These are phyloP conservation scores for Steinernema hermaphroditum DNA, from an alignment of 2,888 invertebrate species.

Conservation along the genomic window DNA sequence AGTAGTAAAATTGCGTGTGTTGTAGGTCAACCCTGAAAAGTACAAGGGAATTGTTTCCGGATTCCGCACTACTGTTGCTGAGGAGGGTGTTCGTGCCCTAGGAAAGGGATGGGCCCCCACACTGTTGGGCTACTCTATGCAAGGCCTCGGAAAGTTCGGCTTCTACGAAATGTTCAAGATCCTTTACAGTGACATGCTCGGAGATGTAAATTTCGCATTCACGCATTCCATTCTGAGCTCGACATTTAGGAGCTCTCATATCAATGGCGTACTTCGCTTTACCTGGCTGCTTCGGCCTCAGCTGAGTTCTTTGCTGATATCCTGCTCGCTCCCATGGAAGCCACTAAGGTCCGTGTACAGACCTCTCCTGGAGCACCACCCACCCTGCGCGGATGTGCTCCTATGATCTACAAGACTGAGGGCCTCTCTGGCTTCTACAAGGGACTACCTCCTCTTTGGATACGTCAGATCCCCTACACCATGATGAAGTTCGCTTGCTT, in stretches of 20 bases:
- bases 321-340: conserved; percentile 92
- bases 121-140: conserved; percentile 89
- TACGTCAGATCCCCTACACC: conserved; percentile 96
- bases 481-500: conserved; percentile 99
- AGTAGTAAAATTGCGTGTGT: conserved; percentile 17
- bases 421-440: conserved; percentile 76
- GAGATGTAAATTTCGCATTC: conserved; percentile 72
- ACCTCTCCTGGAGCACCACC: conserved; percentile 89
- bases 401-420: conserved; percentile 86
- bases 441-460: conserved; percentile 91
- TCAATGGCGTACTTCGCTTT: conserved; percentile 83
- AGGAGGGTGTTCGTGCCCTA: conserved; percentile 83
- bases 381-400: conserved; percentile 84
- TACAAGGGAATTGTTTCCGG: conserved; percentile 83
- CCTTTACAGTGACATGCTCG: conserved; percentile 79
- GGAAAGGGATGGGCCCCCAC: conserved; percentile 97
- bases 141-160: conserved; percentile 92
- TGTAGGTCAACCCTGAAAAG: conserved; percentile 81
- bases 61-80: conserved; percentile 79
- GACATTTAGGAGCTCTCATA: conserved; percentile 79
- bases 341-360: conserved; percentile 90
- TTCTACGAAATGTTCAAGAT: conserved; percentile 96
- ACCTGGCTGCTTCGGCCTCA: conserved; percentile 88
- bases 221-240: neutral
- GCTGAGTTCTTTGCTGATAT: conserved; percentile 99